Evolutionary conservation across 2,888 invertebrate species (phyloP), one percentile per base, ranked within the genome.

Genomic region (Scotopteryx bipunctaria): DNA sequence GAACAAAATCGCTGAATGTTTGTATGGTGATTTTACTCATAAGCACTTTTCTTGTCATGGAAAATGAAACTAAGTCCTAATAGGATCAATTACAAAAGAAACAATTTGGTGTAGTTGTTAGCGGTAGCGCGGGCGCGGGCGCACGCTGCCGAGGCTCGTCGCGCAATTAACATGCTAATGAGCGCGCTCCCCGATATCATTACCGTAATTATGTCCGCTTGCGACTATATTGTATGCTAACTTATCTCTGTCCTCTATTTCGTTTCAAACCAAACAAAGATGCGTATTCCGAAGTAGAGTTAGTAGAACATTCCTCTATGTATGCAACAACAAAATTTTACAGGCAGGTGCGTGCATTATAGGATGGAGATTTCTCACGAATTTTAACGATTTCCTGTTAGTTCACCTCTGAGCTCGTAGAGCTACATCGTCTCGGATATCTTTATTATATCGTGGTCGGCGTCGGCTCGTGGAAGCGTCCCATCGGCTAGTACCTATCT

Each of bases 161-260:
- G 80, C 71, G 81, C 86, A 86, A 88, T 90, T 88, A 87, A 83
- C 84, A 89, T 89, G 87, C 82, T 86, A 90, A 89, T 90, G 84
- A 86, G 81, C 74, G 77, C 74, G 76, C 71, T 80, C 71, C 76
- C 67, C 76, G 89, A 90, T 88, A 88, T 83, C 83, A 88, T 87
- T 88, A 72, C 76, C 66, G 83, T 86, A 84, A 86, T 88, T 85
- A 88, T 81, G 82, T 81, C 81, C 80, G 76, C 71, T 69, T 72
- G 75, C 75, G 76, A 78, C 82, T 79, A 78, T 86, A 84, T 81
- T 81, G 77, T 82, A 81, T 72, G 66, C 72, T 76, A 78, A 71
- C 78, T 80, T 81, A 83, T 81, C 73, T 81, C 73, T 71, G 64
- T 75, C 61, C 61, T 62, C 69, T 74, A 67, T 65, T 69, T 59